These are phyloP conservation scores for Sternarchorhynchus goeldii DNA, from an alignment of 2,797 vertebrate genomes.

Conservation along the genomic window DNA sequence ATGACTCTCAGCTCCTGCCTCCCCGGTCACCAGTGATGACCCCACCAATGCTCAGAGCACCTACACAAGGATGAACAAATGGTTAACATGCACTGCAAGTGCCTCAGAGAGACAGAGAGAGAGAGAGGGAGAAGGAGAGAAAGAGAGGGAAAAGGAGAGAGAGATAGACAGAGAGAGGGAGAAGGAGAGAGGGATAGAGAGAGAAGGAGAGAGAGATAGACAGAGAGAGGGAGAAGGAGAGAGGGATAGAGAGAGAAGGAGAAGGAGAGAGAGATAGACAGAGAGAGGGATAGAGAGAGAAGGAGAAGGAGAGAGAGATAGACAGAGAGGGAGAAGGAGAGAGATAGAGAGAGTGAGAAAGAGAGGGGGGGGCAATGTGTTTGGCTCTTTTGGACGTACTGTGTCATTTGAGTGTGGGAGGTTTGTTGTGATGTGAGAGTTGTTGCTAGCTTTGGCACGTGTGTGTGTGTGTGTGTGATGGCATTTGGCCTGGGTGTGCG, in stretches of 20 bases:
- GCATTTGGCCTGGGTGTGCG: too few species aligned
- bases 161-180: too few species aligned
- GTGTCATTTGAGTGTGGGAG: conserved; percentile 32
- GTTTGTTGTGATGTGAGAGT: conserved; percentile 47
- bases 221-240: neutral
- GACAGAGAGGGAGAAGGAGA: too few species aligned
- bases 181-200: too few species aligned
- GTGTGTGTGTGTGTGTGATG: neutral
- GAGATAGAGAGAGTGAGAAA: neutral
- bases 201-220: too few species aligned
- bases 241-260: neutral
- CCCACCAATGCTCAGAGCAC: too few species aligned
- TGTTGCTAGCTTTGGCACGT: conserved; percentile 45
- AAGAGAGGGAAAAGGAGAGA: neutral
- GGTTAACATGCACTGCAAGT: neutral
- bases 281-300: too few species aligned
- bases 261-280: conserved; percentile 14
- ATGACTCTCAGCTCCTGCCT: too few species aligned
- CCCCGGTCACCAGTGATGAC: too few species aligned
- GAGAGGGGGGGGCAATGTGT: neutral
- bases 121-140: neutral
- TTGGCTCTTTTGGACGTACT: neutral
- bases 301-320: too few species aligned
- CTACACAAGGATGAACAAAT: too few species aligned
- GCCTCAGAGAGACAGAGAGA: too few species aligned